A percentile compares a stretch with the other conserved stretches of the same genome.
Evolutionary conservation across 2,797 vertebrate genomes (phyloP).

Genomic region (Fundulus diaphanus): DNA sequence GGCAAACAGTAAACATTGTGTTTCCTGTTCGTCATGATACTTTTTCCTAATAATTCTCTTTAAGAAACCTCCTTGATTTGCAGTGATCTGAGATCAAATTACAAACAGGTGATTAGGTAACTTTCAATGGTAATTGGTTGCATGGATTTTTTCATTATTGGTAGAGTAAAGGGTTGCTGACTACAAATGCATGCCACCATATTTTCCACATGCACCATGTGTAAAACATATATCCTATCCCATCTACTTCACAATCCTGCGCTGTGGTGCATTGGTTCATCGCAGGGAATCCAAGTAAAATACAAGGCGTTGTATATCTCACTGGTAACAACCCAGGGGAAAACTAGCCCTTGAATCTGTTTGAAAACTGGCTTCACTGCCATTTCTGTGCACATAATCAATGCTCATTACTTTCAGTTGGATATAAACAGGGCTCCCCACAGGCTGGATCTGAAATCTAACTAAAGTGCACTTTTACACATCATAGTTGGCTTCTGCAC

Average conservation of each 20-base stretch:
- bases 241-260: not conserved
- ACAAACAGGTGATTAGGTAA: not conserved
- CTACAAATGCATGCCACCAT: not conserved
- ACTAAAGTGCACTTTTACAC: constrained; percentile 13
- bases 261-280: not conserved
- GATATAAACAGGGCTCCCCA: constrained; percentile 16
- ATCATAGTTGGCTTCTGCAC: constrained; percentile 8
- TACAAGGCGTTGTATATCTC: not conserved
- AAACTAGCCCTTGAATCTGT: constrained; percentile 5
- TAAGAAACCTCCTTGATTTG: not conserved
- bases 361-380: constrained; percentile 13
- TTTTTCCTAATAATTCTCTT: not conserved
- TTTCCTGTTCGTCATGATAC: too few species aligned
- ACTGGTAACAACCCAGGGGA: not conserved
- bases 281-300: not conserved
- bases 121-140: not conserved
- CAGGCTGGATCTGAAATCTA: constrained; percentile 19
- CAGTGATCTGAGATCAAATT: not conserved
- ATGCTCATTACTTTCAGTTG: constrained; percentile 13
- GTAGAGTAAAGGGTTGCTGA: not conserved
- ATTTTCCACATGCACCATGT: not conserved
- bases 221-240: not conserved
- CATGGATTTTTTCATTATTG: not conserved
- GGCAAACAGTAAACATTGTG: too few species aligned
- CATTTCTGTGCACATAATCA: constrained; percentile 23